Conservation (phyloP, 2,888 invertebrate genomes). For the Platynereis dumerilii region DNA sequence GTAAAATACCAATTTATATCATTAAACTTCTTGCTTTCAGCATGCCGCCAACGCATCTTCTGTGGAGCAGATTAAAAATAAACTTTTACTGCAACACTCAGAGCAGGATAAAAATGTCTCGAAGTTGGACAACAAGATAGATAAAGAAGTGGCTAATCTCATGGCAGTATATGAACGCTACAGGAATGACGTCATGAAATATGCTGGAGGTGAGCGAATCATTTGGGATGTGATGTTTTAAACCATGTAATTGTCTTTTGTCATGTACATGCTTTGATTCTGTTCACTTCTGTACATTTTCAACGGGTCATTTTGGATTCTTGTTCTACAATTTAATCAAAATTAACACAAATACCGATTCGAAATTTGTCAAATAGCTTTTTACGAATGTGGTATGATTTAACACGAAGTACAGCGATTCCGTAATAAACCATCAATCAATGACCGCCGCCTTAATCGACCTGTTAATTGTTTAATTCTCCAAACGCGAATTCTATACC, state of each 20-base stretch:
- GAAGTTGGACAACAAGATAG: conserved; percentile 55
- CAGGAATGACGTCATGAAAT: conserved; percentile 59
- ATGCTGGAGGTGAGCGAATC: conserved; percentile 51
- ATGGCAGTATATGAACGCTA: conserved; percentile 58
- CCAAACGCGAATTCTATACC: too few species aligned
- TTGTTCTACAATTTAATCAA: neutral
- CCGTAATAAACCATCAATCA: too few species aligned
- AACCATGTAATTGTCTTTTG: neutral
- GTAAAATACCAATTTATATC: too few species aligned
- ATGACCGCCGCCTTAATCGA: too few species aligned
- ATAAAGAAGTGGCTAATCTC: conserved; percentile 57
- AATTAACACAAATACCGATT: too few species aligned
- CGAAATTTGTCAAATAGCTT: too few species aligned
- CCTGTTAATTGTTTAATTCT: too few species aligned
- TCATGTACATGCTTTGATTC: neutral
- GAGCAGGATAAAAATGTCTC: conserved; percentile 28
- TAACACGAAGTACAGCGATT: too few species aligned
- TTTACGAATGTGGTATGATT: too few species aligned
- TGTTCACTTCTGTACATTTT: neutral
- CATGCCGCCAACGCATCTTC: conserved; percentile 53
- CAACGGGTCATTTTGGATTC: too few species aligned
- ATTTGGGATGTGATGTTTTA: neutral
- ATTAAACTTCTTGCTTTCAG: too few species aligned
- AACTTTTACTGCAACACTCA: conserved; percentile 45
- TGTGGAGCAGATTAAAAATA: conserved; percentile 48